These are phyloP conservation scores for Doryteuthis pealeii DNA, from an alignment of 1,140 invertebrate species.

Conservation along the genomic window DNA sequence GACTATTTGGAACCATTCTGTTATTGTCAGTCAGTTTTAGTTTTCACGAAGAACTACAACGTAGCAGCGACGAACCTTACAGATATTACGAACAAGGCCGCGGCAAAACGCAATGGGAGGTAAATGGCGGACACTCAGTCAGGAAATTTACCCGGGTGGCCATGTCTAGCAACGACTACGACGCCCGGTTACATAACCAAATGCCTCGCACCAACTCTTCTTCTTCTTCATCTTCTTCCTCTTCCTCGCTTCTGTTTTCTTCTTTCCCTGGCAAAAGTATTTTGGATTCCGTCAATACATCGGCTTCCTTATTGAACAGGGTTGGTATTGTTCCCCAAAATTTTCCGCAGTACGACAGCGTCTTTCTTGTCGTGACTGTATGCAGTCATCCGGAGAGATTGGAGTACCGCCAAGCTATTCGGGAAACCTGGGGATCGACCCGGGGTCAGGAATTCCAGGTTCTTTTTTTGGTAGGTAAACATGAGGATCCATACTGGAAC, in stretches of 20 bases:
- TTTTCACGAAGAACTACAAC: not conserved
- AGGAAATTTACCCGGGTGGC: not conserved
- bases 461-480: constrained; percentile 25
- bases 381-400: constrained; percentile 25
- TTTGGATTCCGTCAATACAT: not conserved
- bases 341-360: not conserved
- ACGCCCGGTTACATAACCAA: not conserved
- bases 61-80: not conserved
- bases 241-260: not conserved
- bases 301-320: not conserved
- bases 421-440: constrained; percentile 27
- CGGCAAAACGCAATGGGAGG: not conserved
- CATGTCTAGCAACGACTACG: constrained; percentile 4
- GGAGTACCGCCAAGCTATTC: constrained; percentile 18
- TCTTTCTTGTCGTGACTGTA: constrained; percentile 23
- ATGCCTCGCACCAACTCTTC: not conserved
- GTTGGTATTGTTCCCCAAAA: not conserved
- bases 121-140: not conserved
- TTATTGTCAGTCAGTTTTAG: not conserved
- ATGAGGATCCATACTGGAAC: constrained; percentile 19
- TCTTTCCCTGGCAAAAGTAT: not conserved
- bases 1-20: not conserved
- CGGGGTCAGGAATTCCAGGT: constrained; percentile 13
- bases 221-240: not conserved
- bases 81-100: not conserved